Conservation (phyloP, 2,797 vertebrate genomes). For the Columba guinea region DNA sequence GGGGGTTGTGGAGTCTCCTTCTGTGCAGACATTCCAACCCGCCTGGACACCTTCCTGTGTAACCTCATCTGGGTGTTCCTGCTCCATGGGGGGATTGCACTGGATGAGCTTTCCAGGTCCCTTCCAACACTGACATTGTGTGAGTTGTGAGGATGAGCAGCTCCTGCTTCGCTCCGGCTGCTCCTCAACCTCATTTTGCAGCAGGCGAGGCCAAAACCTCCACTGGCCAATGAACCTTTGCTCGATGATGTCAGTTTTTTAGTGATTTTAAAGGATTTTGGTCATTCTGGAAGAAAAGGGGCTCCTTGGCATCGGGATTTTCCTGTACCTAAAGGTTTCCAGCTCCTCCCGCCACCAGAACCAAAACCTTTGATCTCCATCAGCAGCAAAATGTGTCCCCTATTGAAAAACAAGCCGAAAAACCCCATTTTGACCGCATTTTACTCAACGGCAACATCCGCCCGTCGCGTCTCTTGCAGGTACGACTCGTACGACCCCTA, state of each 20-base stretch:
- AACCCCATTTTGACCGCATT: not conserved
- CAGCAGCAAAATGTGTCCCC: no score
- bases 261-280: not conserved
- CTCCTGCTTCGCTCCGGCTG: not conserved
- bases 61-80: no score
- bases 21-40: no score
- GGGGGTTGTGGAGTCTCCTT: no score
- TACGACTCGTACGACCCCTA: slow-evolving; percentile 93
- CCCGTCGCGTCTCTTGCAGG: slow-evolving; percentile 77
- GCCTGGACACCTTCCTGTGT: no score
- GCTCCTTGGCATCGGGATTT: not conserved
- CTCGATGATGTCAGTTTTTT: not conserved
- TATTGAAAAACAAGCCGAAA: not conserved
- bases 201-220: fast-evolving
- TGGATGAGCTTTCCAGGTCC: no score
- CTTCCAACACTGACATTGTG: no score
- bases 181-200: not conserved
- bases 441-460: no score
- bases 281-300: not conserved
- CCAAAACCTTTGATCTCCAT: not conserved
- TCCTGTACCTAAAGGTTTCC: not conserved
- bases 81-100: no score
- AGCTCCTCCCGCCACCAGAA: not conserved
- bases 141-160: no score
- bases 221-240: not conserved